Conservation (phyloP, 2,797 vertebrate genomes). For the Gallinago nigripennis region DNA sequence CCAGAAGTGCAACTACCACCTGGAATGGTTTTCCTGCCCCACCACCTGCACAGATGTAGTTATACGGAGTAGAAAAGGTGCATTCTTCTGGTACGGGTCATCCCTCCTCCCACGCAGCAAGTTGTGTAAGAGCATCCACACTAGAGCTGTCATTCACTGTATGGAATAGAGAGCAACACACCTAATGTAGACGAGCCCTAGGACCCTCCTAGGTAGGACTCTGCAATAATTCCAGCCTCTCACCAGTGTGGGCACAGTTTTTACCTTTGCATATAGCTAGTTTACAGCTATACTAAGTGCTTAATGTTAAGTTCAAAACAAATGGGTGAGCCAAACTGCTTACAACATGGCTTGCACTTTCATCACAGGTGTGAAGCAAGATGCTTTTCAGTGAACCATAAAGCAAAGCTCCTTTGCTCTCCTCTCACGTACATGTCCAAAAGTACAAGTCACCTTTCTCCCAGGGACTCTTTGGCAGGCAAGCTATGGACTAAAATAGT, state of each 20-base stretch:
- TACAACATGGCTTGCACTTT: not conserved
- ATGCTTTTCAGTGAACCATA: not conserved
- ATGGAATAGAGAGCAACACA: not conserved
- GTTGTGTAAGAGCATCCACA: slow-evolving; percentile 8
- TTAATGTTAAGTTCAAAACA: not conserved
- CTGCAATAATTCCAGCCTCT: not conserved
- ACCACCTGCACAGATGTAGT: not conserved
- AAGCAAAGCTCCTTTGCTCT: not conserved
- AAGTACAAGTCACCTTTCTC: not conserved
- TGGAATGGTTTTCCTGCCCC: not conserved
- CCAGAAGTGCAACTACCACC: not conserved
- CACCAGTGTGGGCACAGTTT: not conserved
- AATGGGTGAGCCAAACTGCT: not conserved
- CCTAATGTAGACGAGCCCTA: not conserved
- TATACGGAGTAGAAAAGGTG: not conserved
- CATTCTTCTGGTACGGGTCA: not conserved
- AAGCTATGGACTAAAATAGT: not conserved
- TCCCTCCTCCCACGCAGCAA: not conserved
- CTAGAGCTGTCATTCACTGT: not conserved
- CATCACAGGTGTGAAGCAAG: not conserved
- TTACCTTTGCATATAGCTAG: not conserved
- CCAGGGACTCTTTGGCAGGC: not conserved
- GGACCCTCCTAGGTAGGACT: not conserved
- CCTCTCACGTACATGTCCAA: not conserved
- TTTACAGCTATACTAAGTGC: not conserved